Evolutionary conservation across 2,113 vertebrate species (phyloP).

Genomic region (Cichladusa arquata): DNA sequence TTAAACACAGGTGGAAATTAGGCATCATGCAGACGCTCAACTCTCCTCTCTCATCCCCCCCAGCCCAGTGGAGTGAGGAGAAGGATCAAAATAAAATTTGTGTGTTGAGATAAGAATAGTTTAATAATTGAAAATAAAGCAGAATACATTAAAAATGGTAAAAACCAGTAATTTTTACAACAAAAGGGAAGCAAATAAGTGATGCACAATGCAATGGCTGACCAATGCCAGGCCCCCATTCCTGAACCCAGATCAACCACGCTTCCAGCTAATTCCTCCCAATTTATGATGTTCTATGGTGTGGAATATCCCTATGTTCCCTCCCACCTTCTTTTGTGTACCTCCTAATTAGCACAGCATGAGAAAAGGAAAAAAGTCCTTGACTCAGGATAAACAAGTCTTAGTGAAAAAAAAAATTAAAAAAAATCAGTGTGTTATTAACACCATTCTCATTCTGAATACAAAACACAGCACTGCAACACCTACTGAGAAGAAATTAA

Average conservation of each 20-base stretch:
- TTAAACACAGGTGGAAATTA: not conserved
- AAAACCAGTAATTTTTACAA: not conserved
- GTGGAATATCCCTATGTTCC: not conserved
- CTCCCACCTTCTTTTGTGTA: not conserved
- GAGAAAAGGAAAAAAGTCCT: not conserved
- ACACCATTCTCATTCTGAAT: not conserved
- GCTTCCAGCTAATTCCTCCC: not conserved
- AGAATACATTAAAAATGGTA: not conserved
- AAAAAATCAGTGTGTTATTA: not conserved
- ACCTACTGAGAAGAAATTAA: not conserved
- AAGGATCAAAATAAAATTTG: not conserved
- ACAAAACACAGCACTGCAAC: not conserved
- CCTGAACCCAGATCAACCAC: rapidly evolving
- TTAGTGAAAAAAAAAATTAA: not conserved
- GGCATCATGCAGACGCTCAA: rapidly evolving
- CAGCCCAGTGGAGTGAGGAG: not conserved
- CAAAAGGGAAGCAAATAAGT: not conserved
- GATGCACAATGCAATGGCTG: not conserved
- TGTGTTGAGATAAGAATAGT: not conserved
- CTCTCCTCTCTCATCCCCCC: too few species aligned
- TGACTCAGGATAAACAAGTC: not conserved
- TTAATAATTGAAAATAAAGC: not conserved
- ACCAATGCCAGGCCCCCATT: not conserved
- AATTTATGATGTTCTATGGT: not conserved
- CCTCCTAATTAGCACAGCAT: not conserved